Evolutionary conservation across 1,140 invertebrate species (phyloP).

Genomic region (Ephestia elutella): DNA sequence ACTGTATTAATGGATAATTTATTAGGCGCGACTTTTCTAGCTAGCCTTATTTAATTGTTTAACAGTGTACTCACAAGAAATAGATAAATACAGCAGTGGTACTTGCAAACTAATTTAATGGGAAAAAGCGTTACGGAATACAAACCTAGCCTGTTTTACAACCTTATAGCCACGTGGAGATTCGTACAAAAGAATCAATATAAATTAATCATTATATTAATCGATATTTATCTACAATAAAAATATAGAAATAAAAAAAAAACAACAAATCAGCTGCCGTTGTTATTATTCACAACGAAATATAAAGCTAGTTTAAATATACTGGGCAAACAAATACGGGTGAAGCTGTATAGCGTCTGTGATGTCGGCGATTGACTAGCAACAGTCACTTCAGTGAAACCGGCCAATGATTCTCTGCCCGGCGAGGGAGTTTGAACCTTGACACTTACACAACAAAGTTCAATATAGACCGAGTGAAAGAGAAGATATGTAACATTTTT

Average conservation of each 20-base stretch:
- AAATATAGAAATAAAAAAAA: slow-evolving; percentile 25
- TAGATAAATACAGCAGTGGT: neutral
- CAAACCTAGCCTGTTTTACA: neutral
- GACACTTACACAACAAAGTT: neutral
- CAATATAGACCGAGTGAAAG: neutral
- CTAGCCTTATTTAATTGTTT: no score
- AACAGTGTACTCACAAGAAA: no score
- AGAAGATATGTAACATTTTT: neutral
- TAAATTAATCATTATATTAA: neutral
- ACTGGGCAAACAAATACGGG: neutral
- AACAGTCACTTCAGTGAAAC: slow-evolving; percentile 47
- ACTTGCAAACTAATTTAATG: neutral
- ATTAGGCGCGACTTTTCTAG: no score
- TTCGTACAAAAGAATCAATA: neutral
- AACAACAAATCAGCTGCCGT: slow-evolving; percentile 44
- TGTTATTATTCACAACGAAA: slow-evolving; percentile 20
- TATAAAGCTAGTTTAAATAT: neutral
- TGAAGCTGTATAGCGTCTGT: slow-evolving; percentile 25
- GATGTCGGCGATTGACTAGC: slow-evolving; percentile 65
- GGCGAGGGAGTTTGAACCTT: neutral
- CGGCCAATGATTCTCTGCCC: slow-evolving; percentile 39
- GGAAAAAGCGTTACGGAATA: neutral
- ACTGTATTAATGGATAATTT: no score
- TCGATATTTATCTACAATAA: slow-evolving; percentile 23
- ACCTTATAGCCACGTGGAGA: slow-evolving; percentile 3